phyloP scores from a whole-genome alignment of 2,113 vertebrate genomes.

The Mobula birostris region DNA sequence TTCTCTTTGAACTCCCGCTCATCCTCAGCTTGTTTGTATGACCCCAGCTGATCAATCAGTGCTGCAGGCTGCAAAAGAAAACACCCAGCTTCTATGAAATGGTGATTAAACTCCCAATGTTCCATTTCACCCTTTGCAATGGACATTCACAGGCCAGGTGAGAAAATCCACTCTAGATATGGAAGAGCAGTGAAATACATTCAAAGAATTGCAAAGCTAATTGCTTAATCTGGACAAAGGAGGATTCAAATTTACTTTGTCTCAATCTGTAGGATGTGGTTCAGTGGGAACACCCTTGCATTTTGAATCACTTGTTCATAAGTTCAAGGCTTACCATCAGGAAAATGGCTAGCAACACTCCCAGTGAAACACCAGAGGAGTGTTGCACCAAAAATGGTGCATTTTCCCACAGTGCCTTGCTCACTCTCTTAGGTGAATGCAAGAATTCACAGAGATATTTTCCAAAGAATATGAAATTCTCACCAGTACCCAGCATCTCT shows the following conservation, averaged over 20 bases:
- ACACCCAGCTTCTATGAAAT: neutral
- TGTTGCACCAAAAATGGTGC: neutral
- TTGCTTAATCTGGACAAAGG: neutral
- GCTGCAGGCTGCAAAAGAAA: conserved; percentile 66
- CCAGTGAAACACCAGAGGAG: neutral
- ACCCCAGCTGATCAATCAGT: conserved; percentile 74
- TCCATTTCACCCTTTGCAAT: neutral
- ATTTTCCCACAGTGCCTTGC: neutral
- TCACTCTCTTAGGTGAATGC: neutral
- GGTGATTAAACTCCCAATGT: neutral
- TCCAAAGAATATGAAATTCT: neutral
- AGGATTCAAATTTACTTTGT: neutral
- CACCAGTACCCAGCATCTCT: neutral
- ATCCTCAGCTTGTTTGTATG: conserved; percentile 69
- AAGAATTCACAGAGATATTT: neutral
- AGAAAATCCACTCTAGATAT: neutral
- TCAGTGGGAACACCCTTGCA: neutral
- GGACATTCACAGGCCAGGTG: neutral
- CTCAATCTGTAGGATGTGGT: neutral
- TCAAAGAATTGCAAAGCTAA: neutral
- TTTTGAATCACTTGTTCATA: neutral
- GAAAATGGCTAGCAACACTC: neutral
- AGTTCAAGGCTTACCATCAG: neutral
- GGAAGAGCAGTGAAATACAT: neutral
- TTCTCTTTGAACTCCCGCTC: conserved; percentile 89